Percentiles rank a stretch among this genome's conserved stretches.
phyloP scores from a whole-genome alignment of 2,113 vertebrate genomes.

The Zosterops lateralis region DNA sequence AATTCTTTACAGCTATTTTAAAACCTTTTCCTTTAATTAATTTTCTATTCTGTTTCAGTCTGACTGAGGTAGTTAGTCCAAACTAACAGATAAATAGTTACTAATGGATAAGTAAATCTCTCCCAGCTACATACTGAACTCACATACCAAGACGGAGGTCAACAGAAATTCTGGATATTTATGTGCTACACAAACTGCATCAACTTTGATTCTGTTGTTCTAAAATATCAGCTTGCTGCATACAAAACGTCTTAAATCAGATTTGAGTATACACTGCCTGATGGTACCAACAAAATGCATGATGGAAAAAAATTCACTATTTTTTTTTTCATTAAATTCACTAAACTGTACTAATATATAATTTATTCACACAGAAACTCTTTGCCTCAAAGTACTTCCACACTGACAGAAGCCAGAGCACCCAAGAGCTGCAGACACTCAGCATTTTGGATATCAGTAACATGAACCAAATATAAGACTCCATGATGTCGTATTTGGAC shows the following conservation, averaged over 20 bases:
- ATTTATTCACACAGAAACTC: neutral
- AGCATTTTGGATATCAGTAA: neutral
- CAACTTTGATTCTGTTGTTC: neutral
- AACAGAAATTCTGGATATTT: neutral
- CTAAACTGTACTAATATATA: neutral
- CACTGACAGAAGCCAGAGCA: neutral
- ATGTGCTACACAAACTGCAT: neutral
- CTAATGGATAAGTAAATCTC: neutral
- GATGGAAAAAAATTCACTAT: neutral
- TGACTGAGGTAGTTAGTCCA: neutral
- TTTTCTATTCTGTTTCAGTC: neutral
- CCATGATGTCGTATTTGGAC: rapidly evolving
- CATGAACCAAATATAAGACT: neutral
- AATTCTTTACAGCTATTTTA: neutral
- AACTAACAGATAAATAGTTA: neutral
- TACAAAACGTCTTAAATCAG: neutral
- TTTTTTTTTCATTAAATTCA: no score
- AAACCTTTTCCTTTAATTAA: neutral
- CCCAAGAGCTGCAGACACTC: neutral
- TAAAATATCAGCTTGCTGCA: neutral
- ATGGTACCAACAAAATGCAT: neutral
- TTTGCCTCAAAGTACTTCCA: neutral
- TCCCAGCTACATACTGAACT: neutral
- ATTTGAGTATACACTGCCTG: neutral
- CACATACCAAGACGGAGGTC: neutral